phyloP scores from a whole-genome alignment of 1,140 invertebrate genomes.

The Aphelenchoides fujianensis region DNA sequence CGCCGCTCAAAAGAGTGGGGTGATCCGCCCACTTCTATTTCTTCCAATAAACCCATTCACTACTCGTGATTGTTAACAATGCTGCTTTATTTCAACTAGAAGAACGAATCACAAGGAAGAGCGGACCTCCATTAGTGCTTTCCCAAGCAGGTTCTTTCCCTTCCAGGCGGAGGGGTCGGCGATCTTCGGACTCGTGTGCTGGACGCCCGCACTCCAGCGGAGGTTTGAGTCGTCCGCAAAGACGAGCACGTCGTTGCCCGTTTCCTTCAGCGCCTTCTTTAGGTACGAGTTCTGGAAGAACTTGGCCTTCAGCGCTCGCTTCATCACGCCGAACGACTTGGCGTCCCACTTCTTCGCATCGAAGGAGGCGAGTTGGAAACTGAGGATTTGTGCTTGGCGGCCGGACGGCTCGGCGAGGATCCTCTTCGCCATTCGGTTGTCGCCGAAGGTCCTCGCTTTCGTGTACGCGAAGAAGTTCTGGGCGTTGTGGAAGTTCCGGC shows the following conservation, averaged over 20 bases:
- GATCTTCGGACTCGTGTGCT: conserved; percentile 46
- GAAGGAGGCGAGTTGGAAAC: neutral
- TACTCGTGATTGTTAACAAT: neutral
- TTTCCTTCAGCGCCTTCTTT: conserved; percentile 4
- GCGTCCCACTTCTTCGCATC: neutral
- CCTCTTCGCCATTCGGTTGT: neutral
- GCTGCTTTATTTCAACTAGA: no score
- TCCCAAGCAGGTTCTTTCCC: conserved; percentile 62
- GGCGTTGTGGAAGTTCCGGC: neutral
- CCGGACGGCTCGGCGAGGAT: neutral
- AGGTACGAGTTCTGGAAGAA: neutral
- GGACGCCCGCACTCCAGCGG: conserved; percentile 30
- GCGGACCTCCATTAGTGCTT: conserved; percentile 58
- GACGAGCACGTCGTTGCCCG: conserved; percentile 1
- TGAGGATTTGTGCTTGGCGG: neutral
- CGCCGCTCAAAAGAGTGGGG: neutral
- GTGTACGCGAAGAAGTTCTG: conserved; percentile 11
- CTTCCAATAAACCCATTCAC: neutral
- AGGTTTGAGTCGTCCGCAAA: conserved; percentile 1
- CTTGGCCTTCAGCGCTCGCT: neutral
- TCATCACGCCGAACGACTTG: conserved; percentile 3
- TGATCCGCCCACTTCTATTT: no score
- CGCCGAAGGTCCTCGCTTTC: conserved; percentile 5
- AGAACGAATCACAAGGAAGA: neutral
- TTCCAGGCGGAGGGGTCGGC: conserved; percentile 54